A percentile compares a stretch with the other conserved stretches of the same genome.
Conservation (phyloP, 2,888 invertebrate species). For the Monoplex corrugatus region DNA sequence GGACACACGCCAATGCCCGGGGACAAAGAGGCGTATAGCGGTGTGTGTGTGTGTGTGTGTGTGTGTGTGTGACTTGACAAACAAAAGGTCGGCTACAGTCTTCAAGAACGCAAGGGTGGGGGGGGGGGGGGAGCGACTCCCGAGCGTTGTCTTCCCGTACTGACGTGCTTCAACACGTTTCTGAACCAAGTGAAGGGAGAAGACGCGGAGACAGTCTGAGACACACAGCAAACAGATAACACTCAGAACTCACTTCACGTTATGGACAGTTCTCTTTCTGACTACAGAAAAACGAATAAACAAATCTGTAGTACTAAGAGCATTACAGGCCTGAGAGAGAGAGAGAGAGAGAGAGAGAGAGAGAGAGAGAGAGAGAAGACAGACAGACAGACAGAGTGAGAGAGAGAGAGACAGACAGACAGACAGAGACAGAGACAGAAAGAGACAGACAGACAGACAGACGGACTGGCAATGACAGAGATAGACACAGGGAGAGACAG, state of each 20-base stretch:
- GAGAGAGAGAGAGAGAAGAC: not conserved
- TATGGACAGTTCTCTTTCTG: not conserved
- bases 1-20: too few species aligned
- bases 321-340: not conserved
- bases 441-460: conserved; percentile 10
- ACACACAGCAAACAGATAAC: too few species aligned
- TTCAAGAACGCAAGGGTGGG: too few species aligned
- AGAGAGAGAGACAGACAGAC: not conserved
- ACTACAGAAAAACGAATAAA: too few species aligned
- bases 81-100: too few species aligned
- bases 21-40: too few species aligned
- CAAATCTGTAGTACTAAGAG: too few species aligned
- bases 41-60: conserved; percentile 24
- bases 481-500: conserved; percentile 15
- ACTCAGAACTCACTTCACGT: not conserved
- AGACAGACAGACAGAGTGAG: not conserved
- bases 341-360: not conserved
- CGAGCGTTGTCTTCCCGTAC: too few species aligned
- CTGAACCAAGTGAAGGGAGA: too few species aligned
- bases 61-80: too few species aligned
- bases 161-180: too few species aligned
- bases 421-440: not conserved
- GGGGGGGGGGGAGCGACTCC: not conserved
- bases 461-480: conserved; percentile 31
- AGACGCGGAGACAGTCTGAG: too few species aligned